Percentiles rank a stretch among this genome's conserved stretches.
Evolutionary conservation across 1,140 invertebrate species (phyloP).

Genomic region (Eriocheir sinensis): DNA sequence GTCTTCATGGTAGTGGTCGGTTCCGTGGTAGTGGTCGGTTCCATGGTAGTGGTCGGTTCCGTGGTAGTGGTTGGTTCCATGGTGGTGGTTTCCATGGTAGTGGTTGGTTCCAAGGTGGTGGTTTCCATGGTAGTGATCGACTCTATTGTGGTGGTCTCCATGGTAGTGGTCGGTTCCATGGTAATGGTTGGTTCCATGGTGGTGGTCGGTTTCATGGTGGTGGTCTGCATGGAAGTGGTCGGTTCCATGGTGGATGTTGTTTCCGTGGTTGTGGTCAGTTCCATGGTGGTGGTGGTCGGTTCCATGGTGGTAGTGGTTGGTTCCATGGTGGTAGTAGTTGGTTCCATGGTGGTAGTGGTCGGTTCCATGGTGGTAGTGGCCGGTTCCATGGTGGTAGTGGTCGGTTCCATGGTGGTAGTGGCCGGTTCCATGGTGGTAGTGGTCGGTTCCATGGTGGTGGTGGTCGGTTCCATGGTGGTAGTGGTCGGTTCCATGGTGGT

Average conservation of each 20-base stretch:
- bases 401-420: too few species aligned
- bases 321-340: background rate
- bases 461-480: too few species aligned
- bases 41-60: too few species aligned
- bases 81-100: background rate
- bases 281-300: background rate
- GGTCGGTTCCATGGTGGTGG: too few species aligned
- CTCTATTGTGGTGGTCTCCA: background rate
- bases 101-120: background rate
- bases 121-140: background rate
- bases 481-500: background rate
- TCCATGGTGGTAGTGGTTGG: background rate
- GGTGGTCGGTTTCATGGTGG: background rate
- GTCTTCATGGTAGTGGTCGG: background rate
- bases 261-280: background rate
- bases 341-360: background rate
- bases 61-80: background rate
- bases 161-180: slow-evolving; percentile 8
- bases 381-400: too few species aligned
- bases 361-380: too few species aligned
- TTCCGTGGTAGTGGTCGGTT: background rate
- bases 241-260: background rate
- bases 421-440: too few species aligned
- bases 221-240: background rate
- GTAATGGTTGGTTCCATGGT: background rate